A percentile compares a stretch with the other conserved stretches of the same genome.
Evolutionary conservation across 2,113 vertebrate genomes (phyloP).

Genomic region (Semicossyphus pulcher): DNA sequence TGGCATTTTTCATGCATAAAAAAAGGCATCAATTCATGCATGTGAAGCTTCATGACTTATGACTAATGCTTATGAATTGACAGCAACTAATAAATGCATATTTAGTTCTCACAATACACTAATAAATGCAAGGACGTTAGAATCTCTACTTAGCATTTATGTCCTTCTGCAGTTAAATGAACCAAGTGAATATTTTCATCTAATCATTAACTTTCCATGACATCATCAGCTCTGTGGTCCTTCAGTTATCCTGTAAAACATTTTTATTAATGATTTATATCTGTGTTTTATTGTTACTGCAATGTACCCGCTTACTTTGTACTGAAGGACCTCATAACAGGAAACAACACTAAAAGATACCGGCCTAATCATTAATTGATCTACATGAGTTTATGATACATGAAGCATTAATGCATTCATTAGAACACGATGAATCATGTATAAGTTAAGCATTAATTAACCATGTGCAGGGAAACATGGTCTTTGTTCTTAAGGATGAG

Average conservation of each 20-base stretch:
- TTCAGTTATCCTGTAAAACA: too few species aligned
- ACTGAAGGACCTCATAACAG: not conserved
- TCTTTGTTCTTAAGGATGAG: not conserved
- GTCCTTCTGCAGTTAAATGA: not conserved
- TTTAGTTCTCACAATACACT: not conserved
- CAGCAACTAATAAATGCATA: not conserved
- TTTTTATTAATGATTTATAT: constrained; percentile 13
- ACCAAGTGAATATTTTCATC: too few species aligned
- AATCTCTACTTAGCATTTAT: not conserved
- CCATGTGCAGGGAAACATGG: not conserved
- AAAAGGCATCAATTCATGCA: not conserved
- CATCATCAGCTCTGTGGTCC: not conserved
- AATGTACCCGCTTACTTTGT: constrained; percentile 3
- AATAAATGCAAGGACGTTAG: not conserved
- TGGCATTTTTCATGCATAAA: too few species aligned
- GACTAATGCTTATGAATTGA: too few species aligned
- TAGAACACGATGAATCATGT: constrained; percentile 10
- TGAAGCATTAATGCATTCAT: constrained; percentile 9
- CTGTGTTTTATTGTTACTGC: too few species aligned
- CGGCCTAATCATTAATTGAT: constrained; percentile 17
- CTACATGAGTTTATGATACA: not conserved
- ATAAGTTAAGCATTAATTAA: constrained; percentile 22
- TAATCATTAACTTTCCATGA: not conserved
- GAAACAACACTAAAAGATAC: not conserved
- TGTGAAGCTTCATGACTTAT: not conserved